Evolutionary conservation across 2,888 invertebrate species (phyloP).

Genomic region (Gerris lacustris): DNA sequence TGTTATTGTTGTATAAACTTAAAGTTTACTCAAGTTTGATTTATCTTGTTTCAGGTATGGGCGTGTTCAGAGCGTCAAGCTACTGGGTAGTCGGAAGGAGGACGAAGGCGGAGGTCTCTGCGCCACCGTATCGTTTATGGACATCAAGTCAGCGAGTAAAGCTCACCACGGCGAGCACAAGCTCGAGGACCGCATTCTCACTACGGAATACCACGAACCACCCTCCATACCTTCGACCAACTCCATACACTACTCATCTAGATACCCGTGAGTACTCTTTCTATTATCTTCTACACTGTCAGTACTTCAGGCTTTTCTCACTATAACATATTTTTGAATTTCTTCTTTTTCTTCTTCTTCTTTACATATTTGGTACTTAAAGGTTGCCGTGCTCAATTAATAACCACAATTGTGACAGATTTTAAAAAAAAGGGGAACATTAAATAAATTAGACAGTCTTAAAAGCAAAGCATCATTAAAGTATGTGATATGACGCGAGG

Average conservation of each 20-base stretch:
- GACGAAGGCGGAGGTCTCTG: constrained; percentile 53
- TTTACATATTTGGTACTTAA: no score
- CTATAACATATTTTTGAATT: no score
- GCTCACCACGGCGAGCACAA: constrained; percentile 83
- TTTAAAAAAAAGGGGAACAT: no score
- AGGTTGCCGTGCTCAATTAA: no score
- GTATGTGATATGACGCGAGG: no score
- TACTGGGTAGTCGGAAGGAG: constrained; percentile 47
- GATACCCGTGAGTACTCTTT: constrained; percentile 42
- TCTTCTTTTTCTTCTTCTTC: no score
- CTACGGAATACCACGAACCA: constrained; percentile 85
- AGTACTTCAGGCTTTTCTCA: no score
- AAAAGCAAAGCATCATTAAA: no score
- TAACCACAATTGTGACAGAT: no score
- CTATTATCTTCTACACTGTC: neutral
- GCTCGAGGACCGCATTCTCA: constrained; percentile 72
- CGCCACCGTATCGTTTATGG: constrained; percentile 89
- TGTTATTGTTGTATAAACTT: no score
- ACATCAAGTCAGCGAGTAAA: constrained; percentile 91
- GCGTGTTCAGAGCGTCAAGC: constrained; percentile 92
- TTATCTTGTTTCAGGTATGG: constrained; percentile 61
- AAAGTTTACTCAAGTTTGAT: neutral
- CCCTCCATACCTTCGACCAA: constrained; percentile 48
- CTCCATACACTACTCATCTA: constrained; percentile 39
- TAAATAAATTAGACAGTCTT: no score